phyloP scores from a whole-genome alignment of 1,140 invertebrate species.

The Magallana gigas region DNA sequence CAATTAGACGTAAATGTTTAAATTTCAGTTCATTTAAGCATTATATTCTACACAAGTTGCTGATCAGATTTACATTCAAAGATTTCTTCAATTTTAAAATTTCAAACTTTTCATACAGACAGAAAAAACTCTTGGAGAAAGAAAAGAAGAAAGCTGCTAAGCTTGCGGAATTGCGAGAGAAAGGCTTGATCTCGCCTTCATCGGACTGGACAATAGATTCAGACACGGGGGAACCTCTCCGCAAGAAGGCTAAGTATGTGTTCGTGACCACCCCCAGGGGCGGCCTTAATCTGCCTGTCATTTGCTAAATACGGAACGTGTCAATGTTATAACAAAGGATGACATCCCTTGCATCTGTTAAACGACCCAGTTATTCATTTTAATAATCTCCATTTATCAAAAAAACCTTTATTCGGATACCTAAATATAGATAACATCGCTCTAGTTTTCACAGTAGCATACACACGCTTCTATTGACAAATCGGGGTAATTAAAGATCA shows the following conservation, averaged over 20 bases:
- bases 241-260: conserved; percentile 52
- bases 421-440: too few species aligned
- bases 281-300: neutral
- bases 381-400: neutral
- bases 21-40: too few species aligned
- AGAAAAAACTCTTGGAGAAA: conserved; percentile 62
- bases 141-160: conserved; percentile 64
- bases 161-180: conserved; percentile 63
- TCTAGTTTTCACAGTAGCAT: too few species aligned
- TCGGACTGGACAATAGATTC: conserved; percentile 67
- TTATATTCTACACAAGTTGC: too few species aligned
- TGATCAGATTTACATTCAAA: too few species aligned
- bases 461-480: too few species aligned
- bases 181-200: conserved; percentile 64
- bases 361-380: neutral
- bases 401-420: too few species aligned
- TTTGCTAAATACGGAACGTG: neutral
- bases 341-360: neutral
- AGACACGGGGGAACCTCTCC: conserved; percentile 62
- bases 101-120: conserved; percentile 40
- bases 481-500: too few species aligned
- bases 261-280: neutral
- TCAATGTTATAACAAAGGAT: neutral
- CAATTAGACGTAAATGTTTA: too few species aligned
- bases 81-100: neutral